Base-by-base conservation (phyloP, 2,797 vertebrate species). In the Tragopan temminckii region DNA sequence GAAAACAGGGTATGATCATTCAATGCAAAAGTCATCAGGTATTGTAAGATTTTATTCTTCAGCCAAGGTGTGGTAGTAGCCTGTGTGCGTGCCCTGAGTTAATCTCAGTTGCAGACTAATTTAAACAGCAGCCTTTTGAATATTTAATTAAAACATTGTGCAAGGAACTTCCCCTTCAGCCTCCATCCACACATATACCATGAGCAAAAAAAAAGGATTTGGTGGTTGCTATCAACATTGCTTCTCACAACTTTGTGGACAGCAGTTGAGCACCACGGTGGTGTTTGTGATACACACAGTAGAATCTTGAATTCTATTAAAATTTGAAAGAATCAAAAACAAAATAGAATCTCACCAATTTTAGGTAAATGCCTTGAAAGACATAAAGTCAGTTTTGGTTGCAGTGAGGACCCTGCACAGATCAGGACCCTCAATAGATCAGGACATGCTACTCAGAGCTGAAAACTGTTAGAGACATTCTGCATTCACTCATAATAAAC, bases 391-490 rank as follows among this genome's bases (percentile, higher is more conserved):
- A 14, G 12, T 45, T 42, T 29, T 27, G 68, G 19, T 72, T 91
- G 57, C 17, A 74, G 16, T 27, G 4, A 91, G 46, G 68, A 80
- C 35, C 31, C 15, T 59, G 18, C 9, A 6, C 38, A 46, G n/a
- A n/a, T n/a, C n/a, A n/a, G n/a, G n/a, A n/a, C n/a, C n/a, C 63
- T 82, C 74, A 77, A 70, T 21, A 74, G 74, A 85, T 80, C 46
- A 83, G 92, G 90, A 72, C 14, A 91, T 35, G 3, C 48, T 4
- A 0, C 38, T 90, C 31, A 38, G 68, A 71, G 66, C 1, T 71
- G 45, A 83, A 89, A 92, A 68, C 35, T 58, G 61, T 64, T 93
- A 64, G 42, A 91, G 31, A 55, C 71, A 33, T 53, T 94, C 69
- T 72, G 48, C 40, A 85, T 93, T 89, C 72, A 66, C 36, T 53